Conservation (phyloP, 2,797 vertebrate genomes). For the Sebastes aleutianus region DNA sequence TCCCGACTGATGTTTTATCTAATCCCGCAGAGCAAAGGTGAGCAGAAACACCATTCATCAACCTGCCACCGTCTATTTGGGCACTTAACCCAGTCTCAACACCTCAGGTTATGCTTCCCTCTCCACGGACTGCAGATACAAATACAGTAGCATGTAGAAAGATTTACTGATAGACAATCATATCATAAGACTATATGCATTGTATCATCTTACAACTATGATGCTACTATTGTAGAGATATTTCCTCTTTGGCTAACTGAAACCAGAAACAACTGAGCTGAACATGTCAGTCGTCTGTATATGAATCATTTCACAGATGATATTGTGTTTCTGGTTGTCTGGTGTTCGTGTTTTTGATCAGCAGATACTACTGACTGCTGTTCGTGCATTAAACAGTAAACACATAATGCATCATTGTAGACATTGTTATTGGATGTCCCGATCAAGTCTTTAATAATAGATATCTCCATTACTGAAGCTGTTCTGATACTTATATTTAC, state of each 20-base stretch:
- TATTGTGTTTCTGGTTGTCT: not conserved
- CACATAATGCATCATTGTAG: not conserved
- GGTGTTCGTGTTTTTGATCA: not conserved
- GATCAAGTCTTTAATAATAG: not conserved
- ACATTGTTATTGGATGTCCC: not conserved
- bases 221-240: too few species aligned
- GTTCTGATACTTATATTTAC: not conserved
- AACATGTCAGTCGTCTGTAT: not conserved
- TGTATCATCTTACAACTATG: not conserved
- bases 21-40: slow-evolving; percentile 66
- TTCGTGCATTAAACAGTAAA: not conserved
- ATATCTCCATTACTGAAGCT: not conserved
- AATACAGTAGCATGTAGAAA: not conserved
- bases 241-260: not conserved
- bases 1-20: slow-evolving; percentile 70
- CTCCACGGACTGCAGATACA: slow-evolving; percentile 16
- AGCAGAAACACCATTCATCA: slow-evolving; percentile 73
- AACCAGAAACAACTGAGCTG: not conserved
- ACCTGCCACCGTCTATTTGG: slow-evolving; percentile 56
- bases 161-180: not conserved
- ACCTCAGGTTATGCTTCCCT: not conserved
- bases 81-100: slow-evolving; percentile 31
- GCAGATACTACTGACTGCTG: not conserved
- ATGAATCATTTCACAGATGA: not conserved
- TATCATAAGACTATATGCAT: not conserved